phyloP scores from a whole-genome alignment of 2,888 invertebrate species.

The Callosobruchus maculatus region DNA sequence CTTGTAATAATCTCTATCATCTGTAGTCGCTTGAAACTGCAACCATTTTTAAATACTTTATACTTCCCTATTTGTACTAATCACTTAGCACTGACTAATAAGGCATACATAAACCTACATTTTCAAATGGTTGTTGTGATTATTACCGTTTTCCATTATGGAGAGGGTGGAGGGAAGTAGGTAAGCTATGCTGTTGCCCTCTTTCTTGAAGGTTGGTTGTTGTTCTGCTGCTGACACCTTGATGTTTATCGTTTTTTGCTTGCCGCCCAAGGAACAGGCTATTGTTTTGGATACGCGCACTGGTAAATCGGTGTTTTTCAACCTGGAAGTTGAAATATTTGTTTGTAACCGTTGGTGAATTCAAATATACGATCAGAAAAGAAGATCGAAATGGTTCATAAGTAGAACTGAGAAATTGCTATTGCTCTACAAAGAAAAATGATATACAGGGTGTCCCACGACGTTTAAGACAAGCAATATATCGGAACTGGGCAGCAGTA shows the following conservation, averaged over 20 bases:
- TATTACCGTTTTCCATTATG: slow-evolving; percentile 49
- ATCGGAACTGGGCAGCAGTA: too few relatives aligned
- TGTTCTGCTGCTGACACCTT: slow-evolving; percentile 56
- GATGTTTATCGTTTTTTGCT: slow-evolving; percentile 59
- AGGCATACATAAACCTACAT: neutral
- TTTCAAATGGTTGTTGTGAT: slow-evolving; percentile 29
- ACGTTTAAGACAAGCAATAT: too few relatives aligned
- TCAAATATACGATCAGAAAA: too few relatives aligned
- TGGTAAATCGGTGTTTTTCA: slow-evolving; percentile 65
- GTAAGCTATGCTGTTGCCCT: slow-evolving; percentile 54
- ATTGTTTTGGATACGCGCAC: slow-evolving; percentile 73
- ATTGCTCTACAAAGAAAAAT: too few relatives aligned
- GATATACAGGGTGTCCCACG: too few relatives aligned
- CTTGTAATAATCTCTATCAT: too few relatives aligned
- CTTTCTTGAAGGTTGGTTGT: slow-evolving; percentile 54
- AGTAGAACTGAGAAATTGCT: too few relatives aligned
- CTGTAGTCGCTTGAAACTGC: too few relatives aligned
- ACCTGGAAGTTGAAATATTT: slow-evolving; percentile 56
- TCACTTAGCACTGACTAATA: neutral
- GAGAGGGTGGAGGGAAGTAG: slow-evolving; percentile 52
- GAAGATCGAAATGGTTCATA: too few relatives aligned
- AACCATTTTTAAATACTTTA: too few relatives aligned
- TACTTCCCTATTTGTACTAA: neutral
- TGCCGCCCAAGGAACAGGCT: slow-evolving; percentile 82
- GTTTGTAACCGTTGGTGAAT: too few relatives aligned